A percentile compares a stretch with the other conserved stretches of the same genome.
phyloP scores from a whole-genome alignment of 2,888 invertebrate species.

The Zootermopsis nevadensis region DNA sequence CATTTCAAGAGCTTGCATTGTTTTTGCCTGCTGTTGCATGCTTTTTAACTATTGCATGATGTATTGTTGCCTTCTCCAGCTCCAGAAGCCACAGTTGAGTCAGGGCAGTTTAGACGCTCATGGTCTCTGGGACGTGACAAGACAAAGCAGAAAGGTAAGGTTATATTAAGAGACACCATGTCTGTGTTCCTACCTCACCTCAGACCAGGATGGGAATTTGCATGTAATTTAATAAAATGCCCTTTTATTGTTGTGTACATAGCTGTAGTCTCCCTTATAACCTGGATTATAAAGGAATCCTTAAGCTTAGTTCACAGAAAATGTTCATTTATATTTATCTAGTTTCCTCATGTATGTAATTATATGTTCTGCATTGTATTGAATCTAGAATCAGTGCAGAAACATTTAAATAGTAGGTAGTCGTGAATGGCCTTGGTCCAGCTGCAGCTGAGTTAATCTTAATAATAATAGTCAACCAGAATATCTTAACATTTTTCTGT shows the following conservation, averaged over 20 bases:
- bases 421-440: neutral
- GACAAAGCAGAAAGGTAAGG: conserved; percentile 54
- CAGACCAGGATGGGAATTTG: conserved; percentile 20
- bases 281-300: no score
- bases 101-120: conserved; percentile 55
- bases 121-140: conserved; percentile 56
- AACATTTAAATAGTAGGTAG: neutral
- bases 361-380: neutral
- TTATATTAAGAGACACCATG: neutral
- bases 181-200: conserved; percentile 4
- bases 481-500: neutral
- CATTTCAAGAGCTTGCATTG: neutral
- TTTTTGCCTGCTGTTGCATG: conserved; percentile 43
- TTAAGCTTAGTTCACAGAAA: neutral
- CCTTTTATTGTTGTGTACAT: neutral
- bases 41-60: conserved; percentile 47
- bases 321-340: neutral
- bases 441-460: no score
- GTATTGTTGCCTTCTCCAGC: conserved; percentile 47
- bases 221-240: neutral
- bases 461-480: no score
- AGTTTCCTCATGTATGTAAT: neutral
- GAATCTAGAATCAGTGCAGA: neutral
- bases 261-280: neutral
- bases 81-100: conserved; percentile 49